Base-by-base conservation (phyloP, 37 sponge, comb jelly and placozoan species). In the Amphimedon queenslandica region DNA sequence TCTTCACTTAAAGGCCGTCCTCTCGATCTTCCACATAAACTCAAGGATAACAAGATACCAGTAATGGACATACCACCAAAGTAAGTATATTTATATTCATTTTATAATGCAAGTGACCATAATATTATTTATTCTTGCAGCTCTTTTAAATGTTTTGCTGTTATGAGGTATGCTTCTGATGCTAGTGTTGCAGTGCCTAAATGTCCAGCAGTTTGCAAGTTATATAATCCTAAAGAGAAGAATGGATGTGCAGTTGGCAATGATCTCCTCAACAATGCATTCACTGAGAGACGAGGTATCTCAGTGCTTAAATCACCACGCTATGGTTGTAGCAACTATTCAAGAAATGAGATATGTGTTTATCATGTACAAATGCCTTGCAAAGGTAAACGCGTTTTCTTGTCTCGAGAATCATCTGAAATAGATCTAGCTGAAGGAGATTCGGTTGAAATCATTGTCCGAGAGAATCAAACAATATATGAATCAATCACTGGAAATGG, bases 141-240 rank as follows among this genome's bases (percentile, higher is more conserved):
- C 53, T 47, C 53, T 18, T 47, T 47, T 47, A 47, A 47, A 47
- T 47, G 53, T 47, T 47, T 47, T 47, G n/a, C n/a, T n/a, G n/a
- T n/a, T n/a, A 47, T 8, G 13, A 47, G 13, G 13, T 18, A 13
- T 47, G 53, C 13, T 13, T 47, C 8, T 47, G 53, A 13, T 18
- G 53, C 13, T 13, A 47, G 13, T 18, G 8, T 13, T 47, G 8
- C 13, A 18, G 53, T 8, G 8, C 8, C 53, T 47, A 13, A 47
- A 18, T 47, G 53, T 13, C 53, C 53, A 47, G 53, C 53, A 13
- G 13, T 47, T 18, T 47, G 53, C 13, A 47, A 13, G 53, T 13
- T 47, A 13, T 18, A 13, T 18, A 13, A 47, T 47, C 8, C 13
- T 8, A 13, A 18, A 47, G 53, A 47, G 13, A 47, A 47, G 53